A percentile compares a stretch with the other conserved stretches of the same genome.
Evolutionary conservation across 2,797 vertebrate genomes (phyloP).

Genomic region (Chiroxiphia lanceolata): DNA sequence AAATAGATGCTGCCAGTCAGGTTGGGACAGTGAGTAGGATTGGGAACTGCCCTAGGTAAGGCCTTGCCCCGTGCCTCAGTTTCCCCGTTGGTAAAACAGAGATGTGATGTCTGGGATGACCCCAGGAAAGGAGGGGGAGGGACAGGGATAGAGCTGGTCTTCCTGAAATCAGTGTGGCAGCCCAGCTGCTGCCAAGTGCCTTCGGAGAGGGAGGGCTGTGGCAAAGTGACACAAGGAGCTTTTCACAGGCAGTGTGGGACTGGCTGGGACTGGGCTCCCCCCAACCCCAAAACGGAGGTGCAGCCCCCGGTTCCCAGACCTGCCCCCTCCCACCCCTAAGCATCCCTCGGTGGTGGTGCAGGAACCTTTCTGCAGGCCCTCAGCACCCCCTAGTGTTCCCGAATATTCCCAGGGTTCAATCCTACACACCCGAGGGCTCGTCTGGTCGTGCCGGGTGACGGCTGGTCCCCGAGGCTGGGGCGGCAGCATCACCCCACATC

Average conservation of each 20-base stretch:
- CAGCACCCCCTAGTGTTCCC: slow-evolving; percentile 64
- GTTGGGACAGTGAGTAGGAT: not conserved
- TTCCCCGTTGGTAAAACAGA: not conserved
- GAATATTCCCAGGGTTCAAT: not conserved
- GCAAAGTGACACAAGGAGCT: not conserved
- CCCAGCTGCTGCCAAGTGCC: not conserved
- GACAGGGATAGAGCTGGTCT: not conserved
- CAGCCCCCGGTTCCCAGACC: fast-evolving
- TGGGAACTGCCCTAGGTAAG: not conserved
- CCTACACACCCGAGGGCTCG: fast-evolving
- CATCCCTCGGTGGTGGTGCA: fast-evolving
- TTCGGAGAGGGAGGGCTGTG: not conserved
- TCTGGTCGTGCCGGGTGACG: fast-evolving
- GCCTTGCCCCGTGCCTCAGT: not conserved
- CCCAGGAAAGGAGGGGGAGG: not conserved
- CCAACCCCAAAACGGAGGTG: not conserved
- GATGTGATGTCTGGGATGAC: fast-evolving
- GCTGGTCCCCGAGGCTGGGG: not conserved
- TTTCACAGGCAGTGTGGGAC: fast-evolving
- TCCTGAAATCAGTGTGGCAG: not conserved
- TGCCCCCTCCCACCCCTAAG: not conserved
- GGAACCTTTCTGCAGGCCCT: not conserved
- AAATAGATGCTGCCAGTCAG: not conserved
- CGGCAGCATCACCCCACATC: not conserved
- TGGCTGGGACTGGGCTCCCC: not conserved